phyloP scores from a whole-genome alignment of 2,888 invertebrate genomes.

The Melinopterus prodromus region DNA sequence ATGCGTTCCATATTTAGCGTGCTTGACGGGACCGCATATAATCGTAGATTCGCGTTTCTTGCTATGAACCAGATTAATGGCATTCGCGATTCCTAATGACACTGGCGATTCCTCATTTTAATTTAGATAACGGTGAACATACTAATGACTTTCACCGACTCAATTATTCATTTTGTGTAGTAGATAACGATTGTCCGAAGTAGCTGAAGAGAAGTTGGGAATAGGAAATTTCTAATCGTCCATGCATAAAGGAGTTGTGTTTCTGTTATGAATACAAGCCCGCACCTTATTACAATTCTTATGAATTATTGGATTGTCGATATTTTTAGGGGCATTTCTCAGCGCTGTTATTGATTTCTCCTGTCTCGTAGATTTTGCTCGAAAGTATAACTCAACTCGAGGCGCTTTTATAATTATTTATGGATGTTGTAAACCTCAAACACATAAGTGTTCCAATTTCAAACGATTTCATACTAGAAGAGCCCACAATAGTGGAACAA shows the following conservation, averaged over 20 bases:
- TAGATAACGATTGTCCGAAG: slow-evolving; percentile 4
- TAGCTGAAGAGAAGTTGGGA: not conserved
- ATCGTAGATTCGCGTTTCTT: not conserved
- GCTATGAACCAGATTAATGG: not conserved
- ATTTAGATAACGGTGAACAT: not conserved
- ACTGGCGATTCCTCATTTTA: not conserved
- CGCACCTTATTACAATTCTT: not conserved
- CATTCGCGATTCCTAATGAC: not conserved
- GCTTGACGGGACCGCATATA: not conserved
- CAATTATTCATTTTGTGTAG: not conserved
- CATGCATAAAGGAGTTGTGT: not conserved
- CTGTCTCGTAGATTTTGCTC: not conserved
- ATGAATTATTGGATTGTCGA: not conserved
- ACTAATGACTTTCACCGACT: not conserved
- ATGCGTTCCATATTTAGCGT: slow-evolving; percentile 4
- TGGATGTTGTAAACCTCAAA: not conserved
- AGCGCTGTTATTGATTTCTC: not conserved
- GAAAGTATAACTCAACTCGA: not conserved
- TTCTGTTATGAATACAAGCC: not conserved
- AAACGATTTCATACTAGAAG: not conserved
- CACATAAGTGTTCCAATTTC: not conserved
- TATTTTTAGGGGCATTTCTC: not conserved
- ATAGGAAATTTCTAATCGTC: not conserved
- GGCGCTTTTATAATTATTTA: not conserved
- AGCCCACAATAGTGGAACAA: not conserved